A percentile compares a stretch with the other conserved stretches of the same genome.
phyloP scores from a whole-genome alignment of 2,888 invertebrate species.

The Miltochrista miniata region DNA sequence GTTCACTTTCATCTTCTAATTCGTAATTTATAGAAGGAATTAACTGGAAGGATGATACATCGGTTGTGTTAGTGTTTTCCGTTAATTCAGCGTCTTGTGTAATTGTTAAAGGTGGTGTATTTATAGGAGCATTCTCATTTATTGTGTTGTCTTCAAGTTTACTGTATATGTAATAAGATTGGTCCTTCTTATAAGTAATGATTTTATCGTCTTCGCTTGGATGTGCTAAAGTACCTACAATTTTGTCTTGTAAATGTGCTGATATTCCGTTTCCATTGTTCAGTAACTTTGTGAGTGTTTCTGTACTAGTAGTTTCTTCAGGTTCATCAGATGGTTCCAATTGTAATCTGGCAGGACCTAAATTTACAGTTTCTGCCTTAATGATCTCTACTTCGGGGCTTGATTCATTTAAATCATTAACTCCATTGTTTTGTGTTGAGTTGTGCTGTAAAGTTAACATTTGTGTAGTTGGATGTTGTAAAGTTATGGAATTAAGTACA shows the following conservation, averaged over 20 bases:
- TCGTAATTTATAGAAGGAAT: slow-evolving; percentile 70
- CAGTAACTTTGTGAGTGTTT: slow-evolving; percentile 53
- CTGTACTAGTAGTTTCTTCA: slow-evolving; percentile 50
- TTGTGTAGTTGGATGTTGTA: slow-evolving; percentile 36
- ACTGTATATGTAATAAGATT: slow-evolving; percentile 69
- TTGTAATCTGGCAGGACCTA: slow-evolving; percentile 53
- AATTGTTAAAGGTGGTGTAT: slow-evolving; percentile 27
- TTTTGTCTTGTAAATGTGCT: slow-evolving; percentile 71
- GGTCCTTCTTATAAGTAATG: slow-evolving; percentile 71
- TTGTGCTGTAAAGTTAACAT: slow-evolving; percentile 32
- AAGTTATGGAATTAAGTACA: slow-evolving; percentile 32
- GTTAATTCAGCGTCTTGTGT: slow-evolving; percentile 27
- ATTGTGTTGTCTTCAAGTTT: slow-evolving; percentile 52
- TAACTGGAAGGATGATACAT: slow-evolving; percentile 57
- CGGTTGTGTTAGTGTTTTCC: slow-evolving; percentile 39
- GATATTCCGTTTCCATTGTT: slow-evolving; percentile 63
- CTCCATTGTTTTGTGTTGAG: slow-evolving; percentile 20
- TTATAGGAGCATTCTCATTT: slow-evolving; percentile 33
- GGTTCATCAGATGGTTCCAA: slow-evolving; percentile 44
- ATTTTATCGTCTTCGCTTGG: slow-evolving; percentile 66
- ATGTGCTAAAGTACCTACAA: slow-evolving; percentile 70
- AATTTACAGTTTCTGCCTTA: slow-evolving; percentile 53
- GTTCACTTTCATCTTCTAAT: slow-evolving; percentile 64
- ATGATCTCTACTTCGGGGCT: slow-evolving; percentile 53
- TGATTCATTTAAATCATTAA: slow-evolving; percentile 19